A percentile compares a stretch with the other conserved stretches of the same genome.
These are phyloP conservation scores for Leptopilina boulardi DNA, from an alignment of 1,140 invertebrate species.

Conservation along the genomic window DNA sequence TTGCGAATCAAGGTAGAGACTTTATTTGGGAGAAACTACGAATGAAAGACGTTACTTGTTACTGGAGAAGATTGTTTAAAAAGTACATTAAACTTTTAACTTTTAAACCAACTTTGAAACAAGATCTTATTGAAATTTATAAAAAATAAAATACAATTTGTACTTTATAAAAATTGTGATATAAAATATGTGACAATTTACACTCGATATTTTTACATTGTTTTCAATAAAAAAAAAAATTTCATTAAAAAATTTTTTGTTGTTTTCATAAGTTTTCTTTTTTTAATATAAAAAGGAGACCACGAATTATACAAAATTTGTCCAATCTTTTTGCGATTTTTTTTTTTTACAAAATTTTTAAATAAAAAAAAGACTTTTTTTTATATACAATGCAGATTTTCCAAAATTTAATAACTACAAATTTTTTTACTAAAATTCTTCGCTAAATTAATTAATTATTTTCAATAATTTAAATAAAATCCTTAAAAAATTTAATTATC, in stretches of 20 bases:
- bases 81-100: conserved; percentile 87
- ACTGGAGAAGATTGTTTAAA: conserved; percentile 90
- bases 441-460: too few species aligned
- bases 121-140: conserved; percentile 76
- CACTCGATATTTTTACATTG: not conserved
- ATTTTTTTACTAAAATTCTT: too few species aligned
- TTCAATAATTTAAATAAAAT: too few species aligned
- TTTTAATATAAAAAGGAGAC: too few species aligned
- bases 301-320: too few species aligned
- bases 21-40: conserved; percentile 91
- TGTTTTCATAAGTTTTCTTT: too few species aligned
- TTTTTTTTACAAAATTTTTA: too few species aligned
- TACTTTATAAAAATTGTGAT: not conserved
- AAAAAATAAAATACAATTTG: conserved; percentile 30
- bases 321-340: too few species aligned
- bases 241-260: not conserved
- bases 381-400: too few species aligned
- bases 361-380: too few species aligned
- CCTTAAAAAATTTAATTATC: too few species aligned
- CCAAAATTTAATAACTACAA: too few species aligned
- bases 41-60: conserved; percentile 90
- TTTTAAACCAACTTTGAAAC: conserved; percentile 80
- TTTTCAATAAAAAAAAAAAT: not conserved
- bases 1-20: conserved; percentile 88
- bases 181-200: not conserved